Conservation (phyloP, 2,888 invertebrate species). For the Lordiphosa fenestrarum region DNA sequence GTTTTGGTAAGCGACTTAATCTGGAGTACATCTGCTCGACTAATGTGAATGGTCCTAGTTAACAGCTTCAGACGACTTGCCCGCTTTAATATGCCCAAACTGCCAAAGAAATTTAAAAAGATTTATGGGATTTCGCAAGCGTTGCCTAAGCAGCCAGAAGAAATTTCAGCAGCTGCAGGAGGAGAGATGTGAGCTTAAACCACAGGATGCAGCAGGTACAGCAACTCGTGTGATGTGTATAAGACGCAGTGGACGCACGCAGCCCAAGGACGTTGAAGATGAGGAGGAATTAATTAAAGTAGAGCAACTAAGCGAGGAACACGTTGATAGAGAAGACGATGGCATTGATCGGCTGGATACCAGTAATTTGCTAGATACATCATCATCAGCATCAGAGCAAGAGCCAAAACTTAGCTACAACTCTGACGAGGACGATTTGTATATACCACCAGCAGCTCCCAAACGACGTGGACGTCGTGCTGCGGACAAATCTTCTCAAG, state of each 20-base stretch:
- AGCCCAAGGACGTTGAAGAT: constrained; percentile 2
- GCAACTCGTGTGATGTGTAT: constrained; percentile 9
- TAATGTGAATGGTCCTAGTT: not conserved
- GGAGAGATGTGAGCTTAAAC: not conserved
- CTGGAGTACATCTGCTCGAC: not conserved
- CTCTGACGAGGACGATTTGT: constrained; percentile 16
- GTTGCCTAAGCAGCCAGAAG: constrained; percentile 55
- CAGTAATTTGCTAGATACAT: constrained; percentile 14
- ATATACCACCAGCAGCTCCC: constrained; percentile 1
- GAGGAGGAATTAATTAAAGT: constrained; percentile 42
- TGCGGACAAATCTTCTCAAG: not conserved
- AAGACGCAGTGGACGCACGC: constrained; percentile 42
- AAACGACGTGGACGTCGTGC: constrained; percentile 20
- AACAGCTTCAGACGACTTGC: constrained; percentile 44
- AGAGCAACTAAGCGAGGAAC: constrained; percentile 24
- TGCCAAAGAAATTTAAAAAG: constrained; percentile 44
- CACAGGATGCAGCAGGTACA: not conserved
- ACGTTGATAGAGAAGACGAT: constrained; percentile 26
- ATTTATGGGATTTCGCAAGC: constrained; percentile 57
- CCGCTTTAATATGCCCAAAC: constrained; percentile 45
- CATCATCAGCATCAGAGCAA: not conserved
- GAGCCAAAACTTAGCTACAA: not conserved
- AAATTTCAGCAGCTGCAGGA: constrained; percentile 30
- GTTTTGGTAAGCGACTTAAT: constrained; percentile 40
- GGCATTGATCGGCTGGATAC: constrained; percentile 50